These are phyloP conservation scores for Budorcas taxicolor DNA, from an alignment of 2,113 vertebrate species.

Conservation along the genomic window DNA sequence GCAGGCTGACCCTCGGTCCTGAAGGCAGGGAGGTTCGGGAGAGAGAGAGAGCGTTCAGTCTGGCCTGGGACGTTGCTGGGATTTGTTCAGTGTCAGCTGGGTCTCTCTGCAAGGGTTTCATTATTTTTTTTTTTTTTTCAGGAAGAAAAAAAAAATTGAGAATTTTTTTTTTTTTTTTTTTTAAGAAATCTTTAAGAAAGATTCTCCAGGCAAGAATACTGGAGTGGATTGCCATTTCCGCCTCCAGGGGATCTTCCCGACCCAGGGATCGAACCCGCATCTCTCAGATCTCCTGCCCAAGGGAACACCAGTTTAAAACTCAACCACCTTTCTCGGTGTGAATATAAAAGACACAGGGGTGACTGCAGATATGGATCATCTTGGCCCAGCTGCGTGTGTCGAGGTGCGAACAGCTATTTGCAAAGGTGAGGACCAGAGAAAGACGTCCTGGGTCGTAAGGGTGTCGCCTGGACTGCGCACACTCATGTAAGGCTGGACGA, in stretches of 20 bases:
- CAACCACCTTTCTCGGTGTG: fast-evolving
- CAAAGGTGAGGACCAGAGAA: fast-evolving
- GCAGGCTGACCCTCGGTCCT: fast-evolving
- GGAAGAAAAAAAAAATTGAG: background rate
- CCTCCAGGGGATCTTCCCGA: background rate
- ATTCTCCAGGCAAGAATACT: background rate
- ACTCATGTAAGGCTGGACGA: fast-evolving
- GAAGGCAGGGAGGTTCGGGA: too few relatives aligned
- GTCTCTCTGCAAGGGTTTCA: background rate
- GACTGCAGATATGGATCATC: too few relatives aligned
- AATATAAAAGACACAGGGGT: background rate
- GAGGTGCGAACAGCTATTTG: fast-evolving
- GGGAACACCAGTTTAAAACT: background rate
- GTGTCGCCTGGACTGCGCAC: fast-evolving
- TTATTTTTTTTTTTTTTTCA: background rate
- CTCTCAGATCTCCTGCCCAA: background rate
- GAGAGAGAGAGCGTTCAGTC: fast-evolving
- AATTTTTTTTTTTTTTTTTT: background rate
- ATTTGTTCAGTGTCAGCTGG: background rate
- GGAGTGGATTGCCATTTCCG: background rate
- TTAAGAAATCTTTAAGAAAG: background rate
- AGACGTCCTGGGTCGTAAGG: fast-evolving
- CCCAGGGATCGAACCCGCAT: fast-evolving
- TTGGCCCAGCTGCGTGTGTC: background rate
- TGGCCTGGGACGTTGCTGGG: fast-evolving